Conservation (phyloP, 2,888 invertebrate species). For the Brenthis hecate region DNA sequence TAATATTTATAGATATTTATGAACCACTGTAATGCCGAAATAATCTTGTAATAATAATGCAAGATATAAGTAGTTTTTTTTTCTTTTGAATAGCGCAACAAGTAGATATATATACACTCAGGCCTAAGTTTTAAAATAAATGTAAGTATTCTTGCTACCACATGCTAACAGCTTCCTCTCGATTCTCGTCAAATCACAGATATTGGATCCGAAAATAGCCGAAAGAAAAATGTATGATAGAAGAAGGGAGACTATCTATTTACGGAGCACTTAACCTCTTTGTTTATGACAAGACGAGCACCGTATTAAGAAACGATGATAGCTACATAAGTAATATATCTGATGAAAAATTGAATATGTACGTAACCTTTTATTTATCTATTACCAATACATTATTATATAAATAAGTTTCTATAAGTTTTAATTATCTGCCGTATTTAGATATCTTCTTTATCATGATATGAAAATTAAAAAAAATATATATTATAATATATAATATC, state of each 20-base stretch:
- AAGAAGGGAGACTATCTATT: conserved; percentile 58
- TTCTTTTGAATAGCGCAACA: too few relatives aligned
- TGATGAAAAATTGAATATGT: conserved; percentile 12
- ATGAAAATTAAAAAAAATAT: neutral
- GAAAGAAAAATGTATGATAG: conserved; percentile 45
- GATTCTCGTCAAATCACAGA: conserved; percentile 46
- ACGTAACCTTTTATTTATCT: neutral
- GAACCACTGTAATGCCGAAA: too few relatives aligned
- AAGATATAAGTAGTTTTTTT: too few relatives aligned
- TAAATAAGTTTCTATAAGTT: too few relatives aligned
- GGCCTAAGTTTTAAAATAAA: conserved; percentile 40
- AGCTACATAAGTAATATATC: conserved; percentile 39
- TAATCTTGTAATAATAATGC: too few relatives aligned
- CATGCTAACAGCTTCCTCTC: conserved; percentile 40
- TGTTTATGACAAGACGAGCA: conserved; percentile 66
- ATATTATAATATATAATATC: neutral
- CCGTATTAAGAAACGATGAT: conserved; percentile 50
- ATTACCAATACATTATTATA: neutral
- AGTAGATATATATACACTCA: conserved; percentile 4
- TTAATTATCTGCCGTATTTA: too few relatives aligned
- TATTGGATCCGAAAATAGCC: conserved; percentile 52
- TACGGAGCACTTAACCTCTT: conserved; percentile 65
- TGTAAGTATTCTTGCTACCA: conserved; percentile 38
- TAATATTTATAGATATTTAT: too few relatives aligned
- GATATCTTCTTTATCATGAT: too few relatives aligned